Evolutionary conservation across 2,888 invertebrate species (phyloP).

Genomic region (Cryptosula pallasiana): DNA sequence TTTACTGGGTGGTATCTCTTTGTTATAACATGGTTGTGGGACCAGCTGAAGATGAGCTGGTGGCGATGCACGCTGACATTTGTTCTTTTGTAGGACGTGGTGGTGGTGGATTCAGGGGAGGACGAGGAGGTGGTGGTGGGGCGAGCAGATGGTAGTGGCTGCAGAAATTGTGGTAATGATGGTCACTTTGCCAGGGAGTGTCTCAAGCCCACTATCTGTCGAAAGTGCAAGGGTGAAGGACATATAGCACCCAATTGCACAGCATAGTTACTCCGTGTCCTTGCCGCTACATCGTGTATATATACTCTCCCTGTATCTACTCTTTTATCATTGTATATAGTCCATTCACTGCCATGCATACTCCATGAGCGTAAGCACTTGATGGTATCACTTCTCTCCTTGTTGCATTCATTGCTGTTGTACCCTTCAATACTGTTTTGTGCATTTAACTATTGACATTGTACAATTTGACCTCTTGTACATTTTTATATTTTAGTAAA

Average conservation of each 20-base stretch:
- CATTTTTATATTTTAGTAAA: neutral
- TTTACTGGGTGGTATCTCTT: neutral
- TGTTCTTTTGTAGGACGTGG: neutral
- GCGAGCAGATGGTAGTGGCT: too few species aligned
- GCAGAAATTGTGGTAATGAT: neutral
- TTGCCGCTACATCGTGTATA: neutral
- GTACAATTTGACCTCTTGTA: neutral
- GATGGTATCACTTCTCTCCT: neutral
- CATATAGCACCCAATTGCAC: constrained; percentile 1
- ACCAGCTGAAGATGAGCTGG: neutral
- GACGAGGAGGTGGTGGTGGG: neutral
- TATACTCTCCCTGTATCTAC: neutral
- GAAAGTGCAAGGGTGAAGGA: constrained; percentile 11
- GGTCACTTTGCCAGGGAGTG: constrained; percentile 7
- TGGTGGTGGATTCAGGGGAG: neutral
- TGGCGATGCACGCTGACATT: neutral
- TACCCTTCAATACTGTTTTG: neutral
- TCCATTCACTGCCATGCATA: neutral
- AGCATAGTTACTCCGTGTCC: neutral
- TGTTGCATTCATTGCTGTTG: too few species aligned
- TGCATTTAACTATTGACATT: neutral
- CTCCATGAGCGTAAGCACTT: too few species aligned
- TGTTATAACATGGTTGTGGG: neutral
- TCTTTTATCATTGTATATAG: neutral
- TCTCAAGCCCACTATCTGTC: neutral